Base-by-base conservation (phyloP, 2,888 invertebrate genomes). In the Meteorus cinctellus region DNA sequence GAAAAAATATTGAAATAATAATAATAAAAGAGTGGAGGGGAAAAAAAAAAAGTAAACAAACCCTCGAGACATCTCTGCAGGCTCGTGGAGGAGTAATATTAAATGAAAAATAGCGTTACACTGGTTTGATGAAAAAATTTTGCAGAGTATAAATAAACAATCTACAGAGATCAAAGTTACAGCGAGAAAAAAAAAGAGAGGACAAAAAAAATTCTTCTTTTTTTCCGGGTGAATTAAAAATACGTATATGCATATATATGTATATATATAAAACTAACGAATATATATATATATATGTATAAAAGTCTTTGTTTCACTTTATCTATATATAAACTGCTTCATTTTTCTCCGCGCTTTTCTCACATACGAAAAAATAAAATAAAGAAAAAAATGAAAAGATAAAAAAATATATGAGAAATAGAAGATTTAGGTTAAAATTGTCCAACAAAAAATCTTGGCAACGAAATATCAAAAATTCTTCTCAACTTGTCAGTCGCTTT, bases 391-490 rank as follows among this genome's bases (percentile, higher is more conserved):
- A 34, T 8, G 34, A 19, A 24, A 68, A 68, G 1, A 24, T 24
- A 24, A 68, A 55, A 55, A 69, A 31, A 19, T 8, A 29, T 19
- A 2, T 31, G n/a, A 29, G 48, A 51, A 29, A 68, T 19, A 45
- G 14, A 59, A 62, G 27, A 63, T 55, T 55, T 55, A 69, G 55
- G 55, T 48, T 67, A 67, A 67, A 67, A 31, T 67, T 29, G 67
- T 67, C 24, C n/a, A 19, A 24, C 24, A 29, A 29, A 51, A 71
- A 60, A 71, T 72, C 72, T 72, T 72, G 72, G 72, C 72, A 72
- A 72, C 72, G 72, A 63, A 63, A 72, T 63, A 59, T 16, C 41
- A 10, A 45, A 71, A 62, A 71, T 62, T 69, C 51, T 34, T 55
- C 19, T n/a, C 29, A n/a, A 55, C 34, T 48, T 19, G 34, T 31